Percentiles rank a stretch among this genome's conserved stretches.
Evolutionary conservation across 92 coral and sea anemone genomes (phyloP).

Genomic region (Plumapathes pennacea): DNA sequence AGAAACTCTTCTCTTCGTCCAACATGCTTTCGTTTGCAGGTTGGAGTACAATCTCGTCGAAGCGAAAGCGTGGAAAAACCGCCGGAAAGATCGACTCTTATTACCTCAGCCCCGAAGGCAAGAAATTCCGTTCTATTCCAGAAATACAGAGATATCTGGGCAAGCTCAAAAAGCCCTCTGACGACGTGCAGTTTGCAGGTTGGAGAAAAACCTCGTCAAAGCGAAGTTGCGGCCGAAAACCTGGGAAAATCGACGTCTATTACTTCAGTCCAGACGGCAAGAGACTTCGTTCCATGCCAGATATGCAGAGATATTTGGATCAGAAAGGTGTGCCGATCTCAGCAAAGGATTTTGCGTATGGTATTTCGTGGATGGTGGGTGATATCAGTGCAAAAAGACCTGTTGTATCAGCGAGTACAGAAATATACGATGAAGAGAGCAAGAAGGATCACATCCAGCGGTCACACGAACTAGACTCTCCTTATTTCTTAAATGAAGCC

Average conservation of each 20-base stretch:
- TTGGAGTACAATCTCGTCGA: slow-evolving; percentile 57
- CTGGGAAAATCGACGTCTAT: slow-evolving; percentile 55
- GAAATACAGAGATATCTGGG: slow-evolving; percentile 44
- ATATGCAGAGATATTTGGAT: slow-evolving; percentile 20
- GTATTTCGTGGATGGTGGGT: too few relatives aligned
- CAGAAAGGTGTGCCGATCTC: too few relatives aligned
- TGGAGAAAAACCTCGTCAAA: slow-evolving; percentile 41
- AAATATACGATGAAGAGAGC: too few relatives aligned
- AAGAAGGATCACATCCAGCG: too few relatives aligned
- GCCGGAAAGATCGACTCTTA: slow-evolving; percentile 69
- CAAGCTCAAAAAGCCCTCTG: not conserved
- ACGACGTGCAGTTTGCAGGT: too few relatives aligned
- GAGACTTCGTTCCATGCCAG: slow-evolving; percentile 37
- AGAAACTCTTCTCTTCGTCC: too few relatives aligned
- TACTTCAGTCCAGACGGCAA: slow-evolving; percentile 42
- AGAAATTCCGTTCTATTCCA: slow-evolving; percentile 59
- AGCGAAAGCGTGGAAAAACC: slow-evolving; percentile 56
- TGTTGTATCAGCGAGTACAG: too few relatives aligned
- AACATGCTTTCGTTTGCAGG: too few relatives aligned
- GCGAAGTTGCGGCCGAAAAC: slow-evolving; percentile 18
- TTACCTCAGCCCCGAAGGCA: slow-evolving; percentile 69
- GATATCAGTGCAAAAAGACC: too few relatives aligned
- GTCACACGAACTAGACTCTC: too few relatives aligned
- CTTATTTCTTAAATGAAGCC: too few relatives aligned
- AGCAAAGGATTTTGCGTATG: too few relatives aligned